Conservation (phyloP, 1,140 invertebrate species). For the Drosophila athabasca region DNA sequence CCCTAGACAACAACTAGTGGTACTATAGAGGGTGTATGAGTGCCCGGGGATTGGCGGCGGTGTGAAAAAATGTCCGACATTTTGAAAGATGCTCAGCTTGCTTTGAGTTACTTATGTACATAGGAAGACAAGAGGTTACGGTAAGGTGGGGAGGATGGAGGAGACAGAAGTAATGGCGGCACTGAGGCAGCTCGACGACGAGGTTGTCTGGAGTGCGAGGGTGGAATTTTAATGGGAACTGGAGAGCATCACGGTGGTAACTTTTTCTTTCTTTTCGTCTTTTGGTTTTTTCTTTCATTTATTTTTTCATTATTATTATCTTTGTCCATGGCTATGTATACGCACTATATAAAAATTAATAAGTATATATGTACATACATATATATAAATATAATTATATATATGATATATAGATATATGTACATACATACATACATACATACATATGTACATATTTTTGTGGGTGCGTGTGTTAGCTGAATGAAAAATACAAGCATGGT, state of each 20-base stretch:
- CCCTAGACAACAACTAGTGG: conserved; percentile 52
- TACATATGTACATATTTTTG: conserved; percentile 21
- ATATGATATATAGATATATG: conserved; percentile 6
- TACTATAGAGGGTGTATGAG: neutral
- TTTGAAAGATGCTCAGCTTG: conserved; percentile 75
- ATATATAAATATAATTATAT: neutral
- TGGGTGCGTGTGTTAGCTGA: conserved; percentile 38
- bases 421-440: conserved; percentile 20
- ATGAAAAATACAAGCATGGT: conserved; percentile 53
- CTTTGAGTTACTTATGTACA: conserved; percentile 74
- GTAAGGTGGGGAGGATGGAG: neutral
- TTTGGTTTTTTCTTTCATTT: conserved; percentile 69
- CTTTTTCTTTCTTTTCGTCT: conserved; percentile 25
- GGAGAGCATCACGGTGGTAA: conserved; percentile 27
- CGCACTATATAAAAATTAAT: neutral
- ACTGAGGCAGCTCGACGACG: conserved; percentile 5
- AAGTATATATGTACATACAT: conserved; percentile 6
- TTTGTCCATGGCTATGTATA: conserved; percentile 75
- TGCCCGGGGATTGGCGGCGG: conserved; percentile 2
- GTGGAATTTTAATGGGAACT: neutral
- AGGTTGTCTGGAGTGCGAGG: conserved; percentile 2
- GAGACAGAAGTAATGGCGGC: conserved; percentile 23
- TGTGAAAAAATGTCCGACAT: conserved; percentile 79
- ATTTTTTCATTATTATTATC: conserved; percentile 82
- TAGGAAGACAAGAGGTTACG: conserved; percentile 24